Conservation (phyloP, 2,113 vertebrate genomes). For the Caloenas nicobarica region DNA sequence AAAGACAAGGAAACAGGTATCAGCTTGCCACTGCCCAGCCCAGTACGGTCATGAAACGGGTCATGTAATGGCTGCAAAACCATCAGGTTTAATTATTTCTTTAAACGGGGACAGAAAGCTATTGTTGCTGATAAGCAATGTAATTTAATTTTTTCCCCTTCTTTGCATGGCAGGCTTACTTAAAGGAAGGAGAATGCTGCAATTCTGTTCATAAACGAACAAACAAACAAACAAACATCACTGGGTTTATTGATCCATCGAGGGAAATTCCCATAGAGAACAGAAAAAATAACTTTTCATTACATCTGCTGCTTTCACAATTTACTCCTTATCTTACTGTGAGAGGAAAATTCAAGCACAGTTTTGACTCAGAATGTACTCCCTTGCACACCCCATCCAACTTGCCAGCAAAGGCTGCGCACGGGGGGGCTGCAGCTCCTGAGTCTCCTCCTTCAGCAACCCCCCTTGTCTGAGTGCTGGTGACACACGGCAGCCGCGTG, state of each 20-base stretch:
- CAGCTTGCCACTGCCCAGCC: background rate
- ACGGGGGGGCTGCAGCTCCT: background rate
- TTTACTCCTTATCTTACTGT: background rate
- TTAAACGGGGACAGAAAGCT: background rate
- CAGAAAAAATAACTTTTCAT: background rate
- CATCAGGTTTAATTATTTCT: background rate
- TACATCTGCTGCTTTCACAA: background rate
- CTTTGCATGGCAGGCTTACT: background rate
- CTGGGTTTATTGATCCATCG: background rate
- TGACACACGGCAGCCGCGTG: background rate
- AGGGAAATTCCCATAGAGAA: background rate
- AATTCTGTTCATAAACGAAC: background rate
- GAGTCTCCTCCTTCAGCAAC: background rate
- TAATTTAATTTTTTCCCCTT: background rate
- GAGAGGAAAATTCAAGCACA: background rate
- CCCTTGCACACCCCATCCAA: background rate
- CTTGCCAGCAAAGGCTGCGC: fast-evolving
- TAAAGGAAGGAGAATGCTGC: background rate
- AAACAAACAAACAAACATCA: background rate
- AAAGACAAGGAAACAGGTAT: background rate
- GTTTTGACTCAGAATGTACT: background rate
- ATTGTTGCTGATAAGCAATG: background rate
- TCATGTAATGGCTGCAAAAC: background rate
- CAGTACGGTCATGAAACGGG: background rate
- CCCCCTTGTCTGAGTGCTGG: fast-evolving